Evolutionary conservation across 2,113 vertebrate species (phyloP), one percentile per base, ranked within the genome.

Genomic region (Cairina moschata): DNA sequence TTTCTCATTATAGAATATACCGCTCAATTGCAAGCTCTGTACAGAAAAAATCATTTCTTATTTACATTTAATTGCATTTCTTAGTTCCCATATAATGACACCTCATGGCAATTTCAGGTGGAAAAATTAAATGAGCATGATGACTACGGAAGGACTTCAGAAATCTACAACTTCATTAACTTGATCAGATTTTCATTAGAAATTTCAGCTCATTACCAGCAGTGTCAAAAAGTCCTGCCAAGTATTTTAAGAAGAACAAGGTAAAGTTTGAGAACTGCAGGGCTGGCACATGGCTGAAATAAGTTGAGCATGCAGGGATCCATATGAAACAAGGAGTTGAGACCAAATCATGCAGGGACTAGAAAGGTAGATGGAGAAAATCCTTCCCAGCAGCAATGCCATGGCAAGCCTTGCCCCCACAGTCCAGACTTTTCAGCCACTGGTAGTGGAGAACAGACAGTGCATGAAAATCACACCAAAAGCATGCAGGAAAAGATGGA

Each of bases 321-420:
- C 10, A 23, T 46, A 34, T 16, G 28, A 46, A 62, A 52, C 6
- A n/a, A 5, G 1, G 26, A 83, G 11, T 17, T 31, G 28, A 74
- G 36, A 54, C 7, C 50, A 55, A 81, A 81, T 52, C 2, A 2
- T 54, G 26, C 26, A 54, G 13, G 10, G 7, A 44, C 16, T 54
- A 60, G 28, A 54, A 46, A 54, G 2, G 4, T 2, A 56, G 7
- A 56, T 2, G 1, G 77, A 81, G 34, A 76, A 88, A 85, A 79
- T 48, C 9, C 3, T 62, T 83, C 77, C 65, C 17, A 74, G 31
- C 32, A 48, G 36, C 11, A 78, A 10, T 8, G 28, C 29, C 1
- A 2, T 28, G 17, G 8, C 44, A 7, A 4, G 3, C 32, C n/a
- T 56, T 1, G 1, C 1, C 4, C 13, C 4, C 28, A 14, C 4